Evolutionary conservation across 2,797 vertebrate species (phyloP), one percentile per base, ranked within the genome.

Genomic region (Characodon lateralis): DNA sequence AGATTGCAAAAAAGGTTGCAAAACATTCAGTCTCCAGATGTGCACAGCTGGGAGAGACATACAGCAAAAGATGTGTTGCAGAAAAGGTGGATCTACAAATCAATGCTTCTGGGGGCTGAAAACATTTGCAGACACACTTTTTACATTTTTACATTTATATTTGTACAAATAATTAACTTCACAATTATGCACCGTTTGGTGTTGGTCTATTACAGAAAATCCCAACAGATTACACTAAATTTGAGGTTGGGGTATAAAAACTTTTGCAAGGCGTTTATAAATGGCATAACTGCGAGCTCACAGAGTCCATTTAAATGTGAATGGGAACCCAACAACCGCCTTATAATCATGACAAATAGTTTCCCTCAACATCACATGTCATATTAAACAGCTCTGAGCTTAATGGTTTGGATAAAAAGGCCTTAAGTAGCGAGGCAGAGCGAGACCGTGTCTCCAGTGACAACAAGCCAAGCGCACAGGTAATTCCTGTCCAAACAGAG

Each of bases 321-420:
- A 81, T 5, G 74, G 75, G 74, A 59, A 22, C 91, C 95, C 88
- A 90, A 85, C 88, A 91, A 88, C 89, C 86, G 89, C 91, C 91
- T 90, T 87, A 74, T 93, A 93, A 92, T 87, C 85, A 88, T 93
- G 93, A 94, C 88, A 90, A 92, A 94, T 91, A 84, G 87, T 89
- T 88, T 78, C 84, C 87, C 80, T 88, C 80, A 56, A 82, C 58
- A 0, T 63, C 48, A 85, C 74, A 35, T 83, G 90, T 92, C 89
- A 75, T 87, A 89, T 92, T 91, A 93, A 92, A 87, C 87, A 85
- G 86, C 85, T 85, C 79, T 72, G 81, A 86, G 87, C 84, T 84
- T 92, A 93, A 91, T 89, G 89, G 89, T 72, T 84, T 80, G 89
- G 91, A 92, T 92, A 91, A 92, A 87, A 71, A 84, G 91, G 82